Conservation (phyloP, 2,888 invertebrate genomes). For the Plebejus anna region DNA sequence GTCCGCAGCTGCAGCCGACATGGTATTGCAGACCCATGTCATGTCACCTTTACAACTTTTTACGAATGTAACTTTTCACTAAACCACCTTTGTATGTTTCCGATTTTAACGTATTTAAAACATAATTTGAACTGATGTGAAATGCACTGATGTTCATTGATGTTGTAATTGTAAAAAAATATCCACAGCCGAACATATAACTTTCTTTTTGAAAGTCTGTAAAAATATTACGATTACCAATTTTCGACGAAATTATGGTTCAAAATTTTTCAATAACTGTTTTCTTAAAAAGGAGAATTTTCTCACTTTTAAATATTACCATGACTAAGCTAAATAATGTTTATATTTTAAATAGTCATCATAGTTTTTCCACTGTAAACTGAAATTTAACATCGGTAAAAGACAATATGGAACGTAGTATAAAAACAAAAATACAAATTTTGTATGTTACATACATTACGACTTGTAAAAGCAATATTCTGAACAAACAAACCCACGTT, state of each 20-base stretch:
- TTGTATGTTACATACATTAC: neutral
- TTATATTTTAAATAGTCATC: too few relatives aligned
- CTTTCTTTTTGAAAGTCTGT: too few relatives aligned
- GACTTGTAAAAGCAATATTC: neutral
- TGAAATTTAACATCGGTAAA: neutral
- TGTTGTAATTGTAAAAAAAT: too few relatives aligned
- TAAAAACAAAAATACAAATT: neutral
- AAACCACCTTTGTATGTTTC: neutral
- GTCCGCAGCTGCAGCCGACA: neutral
- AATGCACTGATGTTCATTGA: too few relatives aligned
- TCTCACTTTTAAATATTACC: too few relatives aligned
- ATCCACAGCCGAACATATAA: too few relatives aligned
- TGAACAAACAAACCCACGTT: neutral
- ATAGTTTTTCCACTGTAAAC: neutral
- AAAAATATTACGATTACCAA: too few relatives aligned
- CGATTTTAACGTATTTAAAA: neutral
- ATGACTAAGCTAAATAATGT: too few relatives aligned
- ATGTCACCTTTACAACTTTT: conserved; percentile 13
- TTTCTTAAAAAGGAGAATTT: too few relatives aligned
- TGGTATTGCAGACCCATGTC: conserved; percentile 18
- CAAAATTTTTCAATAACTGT: too few relatives aligned
- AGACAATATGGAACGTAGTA: neutral
- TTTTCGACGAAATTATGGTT: too few relatives aligned
- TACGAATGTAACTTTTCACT: neutral
- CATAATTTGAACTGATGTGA: too few relatives aligned